Evolutionary conservation across 2,113 vertebrate species (phyloP).

Genomic region (Pelobates fuscus): DNA sequence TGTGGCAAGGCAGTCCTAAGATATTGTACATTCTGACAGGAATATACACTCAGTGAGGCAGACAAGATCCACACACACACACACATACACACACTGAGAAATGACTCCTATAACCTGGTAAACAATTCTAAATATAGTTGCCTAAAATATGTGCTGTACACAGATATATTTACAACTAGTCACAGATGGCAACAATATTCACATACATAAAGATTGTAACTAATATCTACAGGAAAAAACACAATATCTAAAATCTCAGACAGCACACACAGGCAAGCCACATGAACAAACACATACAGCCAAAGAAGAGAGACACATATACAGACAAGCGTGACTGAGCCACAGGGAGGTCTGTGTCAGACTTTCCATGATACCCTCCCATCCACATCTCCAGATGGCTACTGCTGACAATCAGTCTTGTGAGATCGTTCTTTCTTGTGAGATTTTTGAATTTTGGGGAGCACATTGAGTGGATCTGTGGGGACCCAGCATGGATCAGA

Average conservation of each 20-base stretch:
- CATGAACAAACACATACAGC: conserved; percentile 5
- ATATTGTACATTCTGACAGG: no score
- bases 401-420: not conserved
- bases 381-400: not conserved
- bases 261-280: not conserved
- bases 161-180: not conserved
- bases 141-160: no score
- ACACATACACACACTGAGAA: no score
- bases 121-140: no score
- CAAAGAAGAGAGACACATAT: conserved; percentile 6
- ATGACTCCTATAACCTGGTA: no score
- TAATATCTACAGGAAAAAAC: not conserved
- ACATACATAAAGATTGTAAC: no score
- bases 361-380: conserved; percentile 23
- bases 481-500: not conserved
- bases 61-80: no score
- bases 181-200: not conserved
- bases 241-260: not conserved
- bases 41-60: no score
- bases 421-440: not conserved
- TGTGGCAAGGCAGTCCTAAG: not conserved
- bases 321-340: not conserved
- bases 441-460: conserved; percentile 8
- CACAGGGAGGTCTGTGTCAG: conserved; percentile 15
- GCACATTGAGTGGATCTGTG: not conserved